Base-by-base conservation (phyloP, 92 coral and sea anemone species). In the Porites lobata region DNA sequence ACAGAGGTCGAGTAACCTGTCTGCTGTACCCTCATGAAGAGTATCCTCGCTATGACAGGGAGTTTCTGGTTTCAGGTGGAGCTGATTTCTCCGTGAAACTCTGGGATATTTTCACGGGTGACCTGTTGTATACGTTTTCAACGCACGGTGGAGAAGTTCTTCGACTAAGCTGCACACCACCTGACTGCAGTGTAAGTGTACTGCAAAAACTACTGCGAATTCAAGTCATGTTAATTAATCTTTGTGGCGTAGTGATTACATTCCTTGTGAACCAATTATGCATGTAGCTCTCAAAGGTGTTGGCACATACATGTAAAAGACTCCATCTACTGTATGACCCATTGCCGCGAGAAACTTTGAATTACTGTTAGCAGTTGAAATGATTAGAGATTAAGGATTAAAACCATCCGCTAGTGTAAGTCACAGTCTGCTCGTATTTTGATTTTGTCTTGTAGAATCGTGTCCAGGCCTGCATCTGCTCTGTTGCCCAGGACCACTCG, bases 61-160 rank as follows among this genome's bases (percentile, higher is more conserved):
- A 95, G 29, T 89, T 86, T 54, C 86, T 98, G 47, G 99, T 98
- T 19, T 98, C 99, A 15, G 99, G 99, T 50, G 96, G 98, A 63
- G 99, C 98, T 6, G 99, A 98, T 90, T 98, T 98, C 91, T 86
- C 99, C 1, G 99, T 98, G 77, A 95, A 96, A 91, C 85, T 98
- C 73, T 98, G 99, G 99, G 96, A 96, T 83, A 90, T 96, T 50
- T 91, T 82, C 80, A 81, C 98, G 9, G 99, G 99, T n/a, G 98
- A 93, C 38, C 66, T 98, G 43, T 91, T 98, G 70, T 88, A 93
- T 84, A 96, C 99, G 14, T 98, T 94, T 77, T 94, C 95, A 24
- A 94, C 93, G 12, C 98, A 98, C 78, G 98, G 94, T 4, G 99
- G 99, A 57, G 99, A 98, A 87, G 81, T 98, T 18, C 80, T 90